A percentile compares a stretch with the other conserved stretches of the same genome.
Conservation (phyloP, 2,797 vertebrate species). For the Notamacropus eugenii region DNA sequence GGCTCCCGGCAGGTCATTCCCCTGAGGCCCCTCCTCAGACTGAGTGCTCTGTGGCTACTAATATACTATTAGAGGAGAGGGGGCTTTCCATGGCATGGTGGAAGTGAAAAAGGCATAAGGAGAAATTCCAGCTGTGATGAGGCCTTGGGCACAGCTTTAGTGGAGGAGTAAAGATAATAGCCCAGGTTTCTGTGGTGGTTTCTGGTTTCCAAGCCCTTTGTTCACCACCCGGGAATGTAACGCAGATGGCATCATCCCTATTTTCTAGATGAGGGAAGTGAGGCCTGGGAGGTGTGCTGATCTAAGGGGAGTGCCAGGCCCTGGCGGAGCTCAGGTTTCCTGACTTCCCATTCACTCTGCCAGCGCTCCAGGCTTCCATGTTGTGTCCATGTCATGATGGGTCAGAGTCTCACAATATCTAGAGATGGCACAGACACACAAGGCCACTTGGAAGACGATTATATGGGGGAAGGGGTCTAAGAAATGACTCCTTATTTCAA, state of each 20-base stretch:
- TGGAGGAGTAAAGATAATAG: not conserved
- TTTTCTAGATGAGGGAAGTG: not conserved
- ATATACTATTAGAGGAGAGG: too few species aligned
- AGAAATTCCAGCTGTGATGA: not conserved
- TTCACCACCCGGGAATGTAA: not conserved
- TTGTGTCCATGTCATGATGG: not conserved
- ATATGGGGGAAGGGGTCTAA: not conserved
- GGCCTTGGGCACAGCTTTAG: not conserved
- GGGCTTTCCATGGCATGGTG: not conserved
- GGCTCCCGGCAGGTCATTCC: not conserved
- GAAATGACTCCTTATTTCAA: not conserved
- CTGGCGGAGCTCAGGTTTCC: not conserved
- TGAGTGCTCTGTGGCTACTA: not conserved
- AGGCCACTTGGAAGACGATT: not conserved
- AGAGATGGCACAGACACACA: not conserved
- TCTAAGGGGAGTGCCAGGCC: too few species aligned
- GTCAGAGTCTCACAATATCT: not conserved
- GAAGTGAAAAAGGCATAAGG: not conserved
- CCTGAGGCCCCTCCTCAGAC: too few species aligned
- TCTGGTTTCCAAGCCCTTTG: not conserved
- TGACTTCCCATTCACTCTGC: too few species aligned
- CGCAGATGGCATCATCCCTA: not conserved
- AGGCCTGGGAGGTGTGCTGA: not conserved
- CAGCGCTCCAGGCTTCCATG: too few species aligned
- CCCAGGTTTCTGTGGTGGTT: not conserved